Conservation (phyloP, 2,113 vertebrate genomes). For the Megaptera novaeangliae region DNA sequence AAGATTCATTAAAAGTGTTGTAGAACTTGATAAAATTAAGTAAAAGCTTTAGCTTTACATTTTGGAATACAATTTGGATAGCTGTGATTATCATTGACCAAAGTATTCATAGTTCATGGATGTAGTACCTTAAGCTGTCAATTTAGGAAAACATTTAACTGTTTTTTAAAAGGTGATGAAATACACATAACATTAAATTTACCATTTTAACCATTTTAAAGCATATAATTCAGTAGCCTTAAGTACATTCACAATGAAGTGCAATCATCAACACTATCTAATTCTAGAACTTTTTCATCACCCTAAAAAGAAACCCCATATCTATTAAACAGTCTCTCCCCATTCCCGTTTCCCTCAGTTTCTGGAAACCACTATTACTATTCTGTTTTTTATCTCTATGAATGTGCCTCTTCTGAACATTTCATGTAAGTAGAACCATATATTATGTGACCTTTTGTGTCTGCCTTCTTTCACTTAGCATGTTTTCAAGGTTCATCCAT, state of each 20-base stretch:
- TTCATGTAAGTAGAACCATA: not conserved
- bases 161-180: not conserved
- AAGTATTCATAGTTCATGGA: not conserved
- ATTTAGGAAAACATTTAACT: conserved; percentile 17
- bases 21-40: not conserved
- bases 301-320: not conserved
- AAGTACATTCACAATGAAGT: not conserved
- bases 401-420: not conserved
- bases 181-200: not conserved
- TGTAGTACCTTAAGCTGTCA: not conserved
- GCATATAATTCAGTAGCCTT: not conserved
- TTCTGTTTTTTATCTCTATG: not conserved
- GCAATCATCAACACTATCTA: not conserved
- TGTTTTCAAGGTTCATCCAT: not conserved
- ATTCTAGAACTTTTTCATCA: not conserved
- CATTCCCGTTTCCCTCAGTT: not conserved
- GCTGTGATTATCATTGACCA: not conserved
- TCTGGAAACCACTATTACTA: not conserved
- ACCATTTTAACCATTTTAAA: not conserved
- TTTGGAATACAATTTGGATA: not conserved
- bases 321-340: not conserved
- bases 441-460: not conserved
- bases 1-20: not conserved
- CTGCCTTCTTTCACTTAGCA: not conserved
- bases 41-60: not conserved